phyloP scores from a whole-genome alignment of 2,888 invertebrate genomes.

The Sisyra terminalis region DNA sequence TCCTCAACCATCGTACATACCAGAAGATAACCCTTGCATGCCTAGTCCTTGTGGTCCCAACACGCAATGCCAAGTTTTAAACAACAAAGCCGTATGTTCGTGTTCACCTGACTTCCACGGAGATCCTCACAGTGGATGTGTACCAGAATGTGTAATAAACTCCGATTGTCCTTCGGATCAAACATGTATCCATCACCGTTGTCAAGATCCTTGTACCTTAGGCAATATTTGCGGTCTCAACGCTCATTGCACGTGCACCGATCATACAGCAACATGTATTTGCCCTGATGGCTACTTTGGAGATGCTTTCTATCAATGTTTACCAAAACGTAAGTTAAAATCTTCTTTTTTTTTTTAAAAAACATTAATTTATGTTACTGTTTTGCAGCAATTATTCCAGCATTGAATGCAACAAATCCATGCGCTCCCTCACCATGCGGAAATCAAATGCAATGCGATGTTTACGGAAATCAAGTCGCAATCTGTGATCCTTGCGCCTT shows the following conservation, averaged over 20 bases:
- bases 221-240: constrained; percentile 62
- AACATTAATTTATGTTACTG: background rate
- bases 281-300: constrained; percentile 66
- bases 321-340: constrained; percentile 32
- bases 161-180: constrained; percentile 60
- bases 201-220: constrained; percentile 52
- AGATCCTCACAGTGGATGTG: constrained; percentile 60
- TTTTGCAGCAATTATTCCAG: constrained; percentile 19
- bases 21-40: constrained; percentile 47
- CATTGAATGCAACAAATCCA: constrained; percentile 46
- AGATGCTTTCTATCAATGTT: constrained; percentile 63
- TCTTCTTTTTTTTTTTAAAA: background rate
- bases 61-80: constrained; percentile 56
- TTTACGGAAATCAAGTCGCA: constrained; percentile 57
- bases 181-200: constrained; percentile 60
- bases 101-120: constrained; percentile 61
- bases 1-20: constrained; percentile 32
- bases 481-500: constrained; percentile 64
- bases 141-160: constrained; percentile 67
- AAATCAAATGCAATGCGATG: constrained; percentile 45
- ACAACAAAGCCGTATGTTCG: constrained; percentile 55
- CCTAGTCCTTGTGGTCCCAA: constrained; percentile 65
- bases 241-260: constrained; percentile 60
- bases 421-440: constrained; percentile 68
- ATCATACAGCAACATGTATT: constrained; percentile 69